These are phyloP conservation scores for Tricholauxania praeusta DNA, from an alignment of 2,888 invertebrate species.

Conservation along the genomic window DNA sequence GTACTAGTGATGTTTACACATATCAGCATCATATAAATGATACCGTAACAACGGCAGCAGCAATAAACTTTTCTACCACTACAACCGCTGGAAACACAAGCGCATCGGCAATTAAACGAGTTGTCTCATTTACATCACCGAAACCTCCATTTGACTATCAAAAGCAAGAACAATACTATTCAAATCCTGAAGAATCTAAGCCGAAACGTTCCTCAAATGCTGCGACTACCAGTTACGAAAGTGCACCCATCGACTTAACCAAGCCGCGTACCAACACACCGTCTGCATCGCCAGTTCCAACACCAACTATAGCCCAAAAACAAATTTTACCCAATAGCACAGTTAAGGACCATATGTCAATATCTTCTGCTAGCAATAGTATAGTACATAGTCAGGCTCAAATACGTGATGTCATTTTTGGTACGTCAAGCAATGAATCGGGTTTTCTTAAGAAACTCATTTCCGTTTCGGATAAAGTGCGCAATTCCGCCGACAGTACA, in stretches of 20 bases:
- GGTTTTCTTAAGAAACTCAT: slow-evolving; percentile 65
- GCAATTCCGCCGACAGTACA: slow-evolving; percentile 56
- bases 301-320: background rate
- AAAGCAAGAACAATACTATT: slow-evolving; percentile 68
- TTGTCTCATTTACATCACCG: slow-evolving; percentile 64
- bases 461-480: slow-evolving; percentile 65
- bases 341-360: background rate
- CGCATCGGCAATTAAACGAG: slow-evolving; percentile 52
- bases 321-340: background rate
- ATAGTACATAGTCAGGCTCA: slow-evolving; percentile 61
- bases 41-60: slow-evolving; percentile 47
- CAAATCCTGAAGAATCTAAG: slow-evolving; percentile 65
- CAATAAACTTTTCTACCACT: slow-evolving; percentile 52
- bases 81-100: slow-evolving; percentile 38
- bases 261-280: slow-evolving; percentile 57
- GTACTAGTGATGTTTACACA: slow-evolving; percentile 43
- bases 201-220: slow-evolving; percentile 52
- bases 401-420: slow-evolving; percentile 64
- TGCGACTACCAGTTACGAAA: slow-evolving; percentile 56
- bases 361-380: background rate
- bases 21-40: slow-evolving; percentile 48
- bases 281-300: slow-evolving; percentile 6
- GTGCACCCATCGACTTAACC: slow-evolving; percentile 66
- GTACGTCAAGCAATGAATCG: slow-evolving; percentile 59
- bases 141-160: slow-evolving; percentile 68